These are phyloP conservation scores for Loris lydekkerianus DNA, from an alignment of 2,797 vertebrate species.

Conservation along the genomic window DNA sequence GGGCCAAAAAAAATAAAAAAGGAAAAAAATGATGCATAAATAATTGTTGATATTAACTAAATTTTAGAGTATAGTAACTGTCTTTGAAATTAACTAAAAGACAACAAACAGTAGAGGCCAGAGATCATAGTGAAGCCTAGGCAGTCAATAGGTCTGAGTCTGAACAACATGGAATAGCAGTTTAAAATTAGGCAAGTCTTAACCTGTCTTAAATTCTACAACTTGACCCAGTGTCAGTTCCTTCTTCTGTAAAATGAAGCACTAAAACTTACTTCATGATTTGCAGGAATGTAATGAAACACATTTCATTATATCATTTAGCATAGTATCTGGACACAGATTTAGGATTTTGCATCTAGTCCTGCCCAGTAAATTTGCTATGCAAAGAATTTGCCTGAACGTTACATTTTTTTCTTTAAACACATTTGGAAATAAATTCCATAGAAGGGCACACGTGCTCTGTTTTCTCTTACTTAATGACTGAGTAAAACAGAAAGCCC, in stretches of 20 bases:
- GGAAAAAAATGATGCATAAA: neutral
- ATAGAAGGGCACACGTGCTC: neutral
- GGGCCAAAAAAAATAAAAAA: neutral
- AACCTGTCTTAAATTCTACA: neutral
- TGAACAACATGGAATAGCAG: neutral
- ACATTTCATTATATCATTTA: neutral
- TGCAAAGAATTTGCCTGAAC: neutral
- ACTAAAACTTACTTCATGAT: neutral
- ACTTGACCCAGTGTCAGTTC: constrained; percentile 19
- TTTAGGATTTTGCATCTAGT: neutral
- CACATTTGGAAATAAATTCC: constrained; percentile 19
- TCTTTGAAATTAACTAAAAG: neutral
- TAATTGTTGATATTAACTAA: neutral
- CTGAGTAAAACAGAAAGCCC: neutral
- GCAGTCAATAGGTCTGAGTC: neutral
- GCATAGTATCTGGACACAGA: neutral
- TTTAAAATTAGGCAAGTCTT: neutral
- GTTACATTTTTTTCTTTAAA: constrained; percentile 39
- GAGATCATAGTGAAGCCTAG: neutral
- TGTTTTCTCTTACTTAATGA: neutral
- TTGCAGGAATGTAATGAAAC: neutral
- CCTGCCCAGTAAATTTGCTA: neutral
- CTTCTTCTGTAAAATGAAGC: neutral
- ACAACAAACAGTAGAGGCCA: neutral
- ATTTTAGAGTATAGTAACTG: neutral